Percentiles rank a stretch among this genome's conserved stretches.
Evolutionary conservation across 2,113 vertebrate genomes (phyloP).

Genomic region (Callospermophilus lateralis): DNA sequence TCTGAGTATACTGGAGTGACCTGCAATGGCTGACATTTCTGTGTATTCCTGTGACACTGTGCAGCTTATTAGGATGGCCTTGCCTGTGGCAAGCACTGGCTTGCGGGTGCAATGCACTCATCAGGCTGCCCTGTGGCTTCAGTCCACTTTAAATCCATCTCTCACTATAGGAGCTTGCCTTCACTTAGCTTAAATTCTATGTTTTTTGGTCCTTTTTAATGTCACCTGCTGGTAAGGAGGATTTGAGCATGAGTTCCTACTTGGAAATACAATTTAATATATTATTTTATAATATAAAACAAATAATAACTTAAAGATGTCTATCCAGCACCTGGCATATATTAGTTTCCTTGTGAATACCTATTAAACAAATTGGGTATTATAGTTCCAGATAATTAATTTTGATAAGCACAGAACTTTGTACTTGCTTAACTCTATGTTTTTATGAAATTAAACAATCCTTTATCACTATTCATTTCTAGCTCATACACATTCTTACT

Average conservation of each 20-base stretch:
- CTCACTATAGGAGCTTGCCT: neutral
- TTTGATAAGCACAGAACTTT: neutral
- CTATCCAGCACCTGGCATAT: neutral
- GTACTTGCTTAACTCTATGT: slow-evolving; percentile 12
- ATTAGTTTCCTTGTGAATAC: slow-evolving; percentile 15
- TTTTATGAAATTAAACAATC: neutral
- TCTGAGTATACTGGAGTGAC: neutral
- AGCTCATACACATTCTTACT: neutral
- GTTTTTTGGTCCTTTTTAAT: neutral
- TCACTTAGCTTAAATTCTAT: neutral
- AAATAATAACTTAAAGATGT: neutral
- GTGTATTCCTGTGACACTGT: neutral
- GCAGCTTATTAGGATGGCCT: neutral
- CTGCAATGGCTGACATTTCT: neutral
- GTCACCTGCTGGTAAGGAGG: neutral
- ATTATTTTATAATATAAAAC: neutral
- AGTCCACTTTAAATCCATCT: neutral
- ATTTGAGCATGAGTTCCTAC: neutral
- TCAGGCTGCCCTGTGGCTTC: neutral
- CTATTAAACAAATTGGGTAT: neutral
- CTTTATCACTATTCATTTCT: neutral
- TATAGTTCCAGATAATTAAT: neutral
- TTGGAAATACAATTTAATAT: neutral
- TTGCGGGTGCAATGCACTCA: neutral
- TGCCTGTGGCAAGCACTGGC: neutral